Conservation (phyloP, 2,797 vertebrate species). For the Ataeniobius toweri region DNA sequence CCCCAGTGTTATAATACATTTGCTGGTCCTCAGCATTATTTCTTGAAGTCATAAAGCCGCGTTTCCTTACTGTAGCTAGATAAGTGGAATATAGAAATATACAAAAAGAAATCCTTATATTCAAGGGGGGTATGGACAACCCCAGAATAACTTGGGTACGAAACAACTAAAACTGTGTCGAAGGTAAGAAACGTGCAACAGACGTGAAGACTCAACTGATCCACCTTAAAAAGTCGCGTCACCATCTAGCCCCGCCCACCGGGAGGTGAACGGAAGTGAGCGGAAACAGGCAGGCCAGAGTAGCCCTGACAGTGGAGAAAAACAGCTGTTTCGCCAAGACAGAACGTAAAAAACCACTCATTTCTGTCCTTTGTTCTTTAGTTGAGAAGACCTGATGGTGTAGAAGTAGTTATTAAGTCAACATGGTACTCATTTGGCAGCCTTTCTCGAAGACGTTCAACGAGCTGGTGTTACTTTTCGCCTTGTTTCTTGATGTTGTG, state of each 20-base stretch:
- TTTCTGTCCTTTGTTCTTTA: neutral
- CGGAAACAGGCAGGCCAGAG: slow-evolving; percentile 40
- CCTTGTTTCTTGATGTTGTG: slow-evolving; percentile 53
- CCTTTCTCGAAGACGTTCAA: slow-evolving; percentile 26
- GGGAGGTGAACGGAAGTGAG: slow-evolving; percentile 57
- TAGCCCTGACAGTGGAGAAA: slow-evolving; percentile 24
- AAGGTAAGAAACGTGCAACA: too few relatives aligned
- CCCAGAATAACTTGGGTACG: neutral
- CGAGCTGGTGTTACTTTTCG: slow-evolving; percentile 56
- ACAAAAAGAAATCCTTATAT: too few relatives aligned
- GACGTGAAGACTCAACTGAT: neutral
- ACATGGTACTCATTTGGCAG: slow-evolving; percentile 61
- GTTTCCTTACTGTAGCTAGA: neutral
- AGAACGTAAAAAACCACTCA: neutral
- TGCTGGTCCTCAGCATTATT: neutral
- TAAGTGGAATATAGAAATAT: neutral
- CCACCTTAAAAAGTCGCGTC: slow-evolving; percentile 51
- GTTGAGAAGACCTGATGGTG: slow-evolving; percentile 43
- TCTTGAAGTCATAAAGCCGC: neutral
- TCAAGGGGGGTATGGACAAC: neutral
- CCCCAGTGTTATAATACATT: too few relatives aligned
- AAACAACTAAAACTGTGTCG: neutral
- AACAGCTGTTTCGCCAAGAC: neutral
- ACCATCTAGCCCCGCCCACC: slow-evolving; percentile 20
- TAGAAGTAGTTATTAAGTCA: slow-evolving; percentile 21